Percentiles rank a stretch among this genome's conserved stretches.
Conservation (phyloP, 2,888 invertebrate genomes). For the Trachelus troglodyta region DNA sequence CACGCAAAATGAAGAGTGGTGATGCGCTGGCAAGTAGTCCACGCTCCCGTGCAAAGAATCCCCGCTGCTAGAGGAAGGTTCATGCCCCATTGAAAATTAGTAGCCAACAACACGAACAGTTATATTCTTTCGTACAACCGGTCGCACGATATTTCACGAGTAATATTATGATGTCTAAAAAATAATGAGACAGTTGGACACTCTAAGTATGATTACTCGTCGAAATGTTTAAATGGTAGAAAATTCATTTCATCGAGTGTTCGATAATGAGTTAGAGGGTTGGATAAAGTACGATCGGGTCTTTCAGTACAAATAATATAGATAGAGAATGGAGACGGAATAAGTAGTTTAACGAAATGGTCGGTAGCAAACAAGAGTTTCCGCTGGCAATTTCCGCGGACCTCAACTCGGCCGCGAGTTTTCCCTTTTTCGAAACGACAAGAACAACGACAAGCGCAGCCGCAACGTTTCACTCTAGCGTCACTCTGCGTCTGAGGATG, state of each 20-base stretch:
- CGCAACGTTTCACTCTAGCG: too few species aligned
- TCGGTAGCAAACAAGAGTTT: conserved; percentile 45
- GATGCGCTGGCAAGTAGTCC: conserved; percentile 16
- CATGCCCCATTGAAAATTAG: not conserved
- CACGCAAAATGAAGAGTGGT: conserved; percentile 19
- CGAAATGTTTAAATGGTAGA: conserved; percentile 3
- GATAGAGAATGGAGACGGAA: conserved; percentile 31
- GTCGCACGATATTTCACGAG: too few species aligned
- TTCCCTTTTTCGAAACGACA: conserved; percentile 9
- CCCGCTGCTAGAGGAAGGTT: not conserved
- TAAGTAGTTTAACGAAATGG: conserved; percentile 50
- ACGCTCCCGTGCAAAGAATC: not conserved
- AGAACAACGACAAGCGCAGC: too few species aligned
- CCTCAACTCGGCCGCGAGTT: conserved; percentile 42
- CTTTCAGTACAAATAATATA: conserved; percentile 15
- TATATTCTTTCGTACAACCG: too few species aligned
- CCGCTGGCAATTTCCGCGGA: conserved; percentile 42
- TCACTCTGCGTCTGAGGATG: too few species aligned
- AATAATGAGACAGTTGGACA: too few species aligned
- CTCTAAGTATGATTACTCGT: not conserved
- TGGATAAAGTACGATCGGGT: conserved; percentile 28
- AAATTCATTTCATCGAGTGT: conserved; percentile 18
- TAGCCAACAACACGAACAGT: too few species aligned
- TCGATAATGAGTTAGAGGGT: not conserved
- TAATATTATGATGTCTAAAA: too few species aligned